Evolutionary conservation across 1,140 invertebrate genomes (phyloP).

Genomic region (Drosophila guanche): DNA sequence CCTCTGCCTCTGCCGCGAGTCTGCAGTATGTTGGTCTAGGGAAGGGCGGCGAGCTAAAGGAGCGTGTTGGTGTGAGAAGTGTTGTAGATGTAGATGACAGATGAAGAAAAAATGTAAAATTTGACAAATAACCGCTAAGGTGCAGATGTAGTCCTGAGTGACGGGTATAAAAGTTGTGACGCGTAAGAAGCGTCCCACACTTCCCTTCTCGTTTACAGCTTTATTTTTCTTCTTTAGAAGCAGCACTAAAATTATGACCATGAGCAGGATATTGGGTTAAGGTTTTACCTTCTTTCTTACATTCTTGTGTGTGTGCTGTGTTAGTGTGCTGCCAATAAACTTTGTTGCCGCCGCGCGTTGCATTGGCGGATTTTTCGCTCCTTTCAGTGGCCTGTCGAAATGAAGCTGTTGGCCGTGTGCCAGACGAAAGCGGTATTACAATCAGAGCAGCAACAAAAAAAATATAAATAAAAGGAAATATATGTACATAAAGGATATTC

Average conservation of each 20-base stretch:
- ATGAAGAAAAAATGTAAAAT: too few species aligned
- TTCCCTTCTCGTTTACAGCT: too few species aligned
- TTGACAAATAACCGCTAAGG: too few species aligned
- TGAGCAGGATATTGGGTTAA: slow-evolving; percentile 82
- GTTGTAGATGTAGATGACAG: too few species aligned
- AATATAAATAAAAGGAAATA: slow-evolving; percentile 18
- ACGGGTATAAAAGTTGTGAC: too few species aligned
- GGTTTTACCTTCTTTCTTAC: slow-evolving; percentile 45
- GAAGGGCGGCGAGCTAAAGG: too few species aligned
- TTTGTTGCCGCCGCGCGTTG: slow-evolving; percentile 47
- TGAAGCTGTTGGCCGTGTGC: slow-evolving; percentile 62
- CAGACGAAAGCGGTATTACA: slow-evolving; percentile 63
- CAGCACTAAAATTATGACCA: slow-evolving; percentile 74
- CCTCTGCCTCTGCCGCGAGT: too few species aligned
- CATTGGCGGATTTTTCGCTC: slow-evolving; percentile 42
- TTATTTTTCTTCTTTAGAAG: slow-evolving; percentile 27
- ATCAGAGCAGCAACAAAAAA: slow-evolving; percentile 46
- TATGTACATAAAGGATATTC: not conserved
- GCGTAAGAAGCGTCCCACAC: too few species aligned
- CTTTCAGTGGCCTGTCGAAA: slow-evolving; percentile 39
- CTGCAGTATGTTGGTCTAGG: too few species aligned
- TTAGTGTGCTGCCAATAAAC: slow-evolving; percentile 49
- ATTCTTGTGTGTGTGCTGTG: slow-evolving; percentile 31
- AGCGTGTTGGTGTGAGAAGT: too few species aligned
- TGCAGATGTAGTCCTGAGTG: too few species aligned